Evolutionary conservation across 2,888 invertebrate species (phyloP), one percentile per base, ranked within the genome.

Genomic region (Creontiades dilutus): DNA sequence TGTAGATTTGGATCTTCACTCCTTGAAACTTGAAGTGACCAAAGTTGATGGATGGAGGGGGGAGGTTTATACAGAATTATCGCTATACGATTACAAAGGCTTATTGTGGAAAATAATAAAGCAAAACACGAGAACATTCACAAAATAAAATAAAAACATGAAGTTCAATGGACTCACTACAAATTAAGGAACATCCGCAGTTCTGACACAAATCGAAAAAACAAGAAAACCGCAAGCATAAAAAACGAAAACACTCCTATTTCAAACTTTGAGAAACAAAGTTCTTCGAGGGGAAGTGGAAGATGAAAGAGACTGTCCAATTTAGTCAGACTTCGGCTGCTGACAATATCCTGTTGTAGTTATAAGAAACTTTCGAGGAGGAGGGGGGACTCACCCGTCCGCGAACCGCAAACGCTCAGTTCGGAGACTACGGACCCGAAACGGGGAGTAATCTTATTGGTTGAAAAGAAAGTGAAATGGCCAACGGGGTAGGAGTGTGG

Each of bases 301-400:
- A 68, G 68, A 68, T 68, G 68, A 68, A 68, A 68, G 68, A 68
- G 68, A 37, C 68, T 68, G 13, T 23, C 68, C 68, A 68, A 68
- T 68, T 68, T 68, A 12, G 23, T 23, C 23, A 0, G 68, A 68
- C 23, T 68, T 68, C 68, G 68, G 68, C 9, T 68, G 27, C 68
- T 68, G 68, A 68, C 68, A 68, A 68, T 68, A 68, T 68, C 68
- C 68, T 68, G 68, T 68, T 68, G 68, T 68, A 5, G 68, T 23
- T 68, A 68, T 68, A 68, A 68, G 23, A 68, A 68, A 68, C 68
- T 68, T 68, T 68, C 23, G 68, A 23, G 19, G 5, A 23, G 68
- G 19, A 23, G 68, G 19, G 5, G 68, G 68, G 19, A 23, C 3
- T 19, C 9, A 7, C 0, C 68, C 5, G 5, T 0, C 68, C 68